Conservation (phyloP, 1,140 invertebrate genomes). For the Holotrichia oblita region DNA sequence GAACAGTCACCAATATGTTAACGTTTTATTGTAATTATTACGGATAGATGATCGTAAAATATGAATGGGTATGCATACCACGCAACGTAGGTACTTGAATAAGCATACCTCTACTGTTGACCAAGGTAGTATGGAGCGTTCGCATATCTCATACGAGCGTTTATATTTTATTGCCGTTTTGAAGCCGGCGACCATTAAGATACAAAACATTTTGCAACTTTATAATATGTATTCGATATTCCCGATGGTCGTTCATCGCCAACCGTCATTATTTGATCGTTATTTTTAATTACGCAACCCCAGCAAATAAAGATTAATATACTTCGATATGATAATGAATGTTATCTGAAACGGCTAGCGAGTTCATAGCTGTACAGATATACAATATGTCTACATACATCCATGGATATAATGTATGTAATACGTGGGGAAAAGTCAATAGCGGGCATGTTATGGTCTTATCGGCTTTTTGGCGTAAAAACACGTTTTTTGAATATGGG, state of each 20-base stretch:
- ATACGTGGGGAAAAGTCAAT: constrained; percentile 8
- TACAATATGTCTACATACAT: too few relatives aligned
- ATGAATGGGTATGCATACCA: constrained; percentile 6
- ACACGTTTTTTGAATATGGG: background rate
- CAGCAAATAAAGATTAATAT: constrained; percentile 26
- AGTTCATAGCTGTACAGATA: too few relatives aligned
- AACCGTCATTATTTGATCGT: constrained; percentile 33
- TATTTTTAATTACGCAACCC: constrained; percentile 23
- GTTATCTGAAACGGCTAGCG: constrained; percentile 27
- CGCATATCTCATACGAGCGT: constrained; percentile 3
- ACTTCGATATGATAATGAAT: constrained; percentile 26
- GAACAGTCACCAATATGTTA: constrained; percentile 3
- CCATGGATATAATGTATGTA: too few relatives aligned
- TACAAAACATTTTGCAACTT: constrained; percentile 21
- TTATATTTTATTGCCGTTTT: constrained; percentile 21
- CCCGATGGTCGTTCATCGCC: background rate
- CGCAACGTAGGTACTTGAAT: background rate
- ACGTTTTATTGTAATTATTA: constrained; percentile 14
- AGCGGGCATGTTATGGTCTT: background rate
- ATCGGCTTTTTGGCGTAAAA: constrained; percentile 8
- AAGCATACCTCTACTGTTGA: background rate
- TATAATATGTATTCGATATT: constrained; percentile 18
- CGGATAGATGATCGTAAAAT: background rate
- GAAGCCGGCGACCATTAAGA: constrained; percentile 11
- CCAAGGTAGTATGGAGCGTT: background rate